Evolutionary conservation across 2,797 vertebrate genomes (phyloP), one percentile per base, ranked within the genome.

Genomic region (Gymnodraco acuticeps): DNA sequence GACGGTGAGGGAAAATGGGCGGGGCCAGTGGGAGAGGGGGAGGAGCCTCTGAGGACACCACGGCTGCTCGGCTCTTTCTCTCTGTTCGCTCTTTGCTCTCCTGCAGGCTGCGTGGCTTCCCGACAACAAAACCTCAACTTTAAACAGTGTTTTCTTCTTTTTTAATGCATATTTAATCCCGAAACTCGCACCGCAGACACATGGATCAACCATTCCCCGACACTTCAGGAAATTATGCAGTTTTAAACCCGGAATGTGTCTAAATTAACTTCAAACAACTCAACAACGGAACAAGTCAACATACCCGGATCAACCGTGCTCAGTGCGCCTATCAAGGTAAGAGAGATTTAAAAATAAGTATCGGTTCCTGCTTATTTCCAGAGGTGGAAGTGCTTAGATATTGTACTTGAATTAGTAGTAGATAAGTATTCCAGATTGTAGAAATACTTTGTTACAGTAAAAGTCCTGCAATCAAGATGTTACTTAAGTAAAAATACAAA

Each of bases 311-410:
- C 83, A 38, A 77, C 70, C 47, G 42, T 17, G 27, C 27, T 27
- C 27, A 27, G 27, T 27, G 77, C 70, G 61, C 9, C 66, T 3
- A 31, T 45, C 50, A 47, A 89, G 93, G 93, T 93, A 84, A 92
- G 81, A 20, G 3, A 9, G 33, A 38, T 6, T 7, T 38, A 38
- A 27, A 27, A 27, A 27, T 5, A 27, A 27, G 27, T 27, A 27
- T 27, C 27, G 27, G 27, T 27, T 27, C 27, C 27, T 27, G 27
- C 27, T 27, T 27, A 27, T 27, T 38, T 38, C 8, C 33, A 38
- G 8, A 38, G 6, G 33, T 38, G 33, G 8, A 38, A 38, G 33
- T 38, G 8, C 33, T 38, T 9, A 38, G 33, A 38, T 38, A 2
- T 38, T 38, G 33, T 38, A 9, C 33, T 27, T 27, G 27, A 38